Evolutionary conservation across 1,140 invertebrate genomes (phyloP), one percentile per base, ranked within the genome.

Genomic region (Neodiprion lecontei): DNA sequence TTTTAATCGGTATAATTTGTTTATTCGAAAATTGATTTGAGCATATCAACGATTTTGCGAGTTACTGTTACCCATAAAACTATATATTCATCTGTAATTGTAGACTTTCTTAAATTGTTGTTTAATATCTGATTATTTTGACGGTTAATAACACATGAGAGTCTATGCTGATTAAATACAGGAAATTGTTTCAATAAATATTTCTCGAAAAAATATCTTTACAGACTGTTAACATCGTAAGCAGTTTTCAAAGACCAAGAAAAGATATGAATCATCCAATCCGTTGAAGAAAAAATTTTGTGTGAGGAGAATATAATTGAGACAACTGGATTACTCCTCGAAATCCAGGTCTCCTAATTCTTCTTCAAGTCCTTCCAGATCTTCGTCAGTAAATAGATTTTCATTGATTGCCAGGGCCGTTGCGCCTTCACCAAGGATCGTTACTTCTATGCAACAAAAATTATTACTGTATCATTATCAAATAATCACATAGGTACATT

Each of bases 351-450:
- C 92, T 81, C 95, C 91, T 79, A 97, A 86, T 88, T 97, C 95
- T 80, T 97, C 95, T 82, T 97, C 96, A 72, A 97, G 86, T 74
- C 90, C 91, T 80, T 95, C 94, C 66, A 95, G 86, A 82, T 97
- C 96, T 84, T 96, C 96, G 79, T 96, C 96, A 50, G 94, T 91
- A 90, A 99, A 99, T 7, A 99, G 91, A 86, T 98, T 96, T 88
- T 99, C 97, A 88, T 99, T 98, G 76, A 99, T 98, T 48, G 96
- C 94, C 78, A 88, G 83, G 47, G 92, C 93, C 28, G 91, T 90
- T 74, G 90, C 89, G 74, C 89, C 88, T 74, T 89, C 89, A 48
- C 82, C 87, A 9, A 81, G 76, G 1, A 84, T 70, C 48, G 80
- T 82, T n/a, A 81, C 85, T 87, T 74, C 75, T 79, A 67, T 72